Evolutionary conservation across 1,140 invertebrate species (phyloP).

Genomic region (Frieseomelitta varia): DNA sequence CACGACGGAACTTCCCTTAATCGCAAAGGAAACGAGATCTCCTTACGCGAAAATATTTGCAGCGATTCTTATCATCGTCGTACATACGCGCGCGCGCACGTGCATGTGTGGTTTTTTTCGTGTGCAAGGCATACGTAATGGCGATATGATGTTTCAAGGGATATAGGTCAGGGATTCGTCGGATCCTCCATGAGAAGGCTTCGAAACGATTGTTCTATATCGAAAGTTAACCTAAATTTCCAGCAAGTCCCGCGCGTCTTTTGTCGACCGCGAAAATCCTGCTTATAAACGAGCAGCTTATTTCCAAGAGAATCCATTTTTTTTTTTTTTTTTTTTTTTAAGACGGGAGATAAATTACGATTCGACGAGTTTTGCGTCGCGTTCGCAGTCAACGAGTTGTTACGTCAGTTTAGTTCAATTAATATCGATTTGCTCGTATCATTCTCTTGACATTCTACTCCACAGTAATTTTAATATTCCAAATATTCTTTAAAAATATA

Average conservation of each 20-base stretch:
- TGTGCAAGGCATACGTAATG: slow-evolving; percentile 51
- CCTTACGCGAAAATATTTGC: slow-evolving; percentile 30
- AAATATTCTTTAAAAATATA: too few species aligned
- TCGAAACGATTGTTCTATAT: slow-evolving; percentile 53
- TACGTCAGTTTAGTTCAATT: too few species aligned
- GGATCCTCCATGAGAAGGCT: slow-evolving; percentile 46
- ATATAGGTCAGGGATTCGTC: slow-evolving; percentile 68
- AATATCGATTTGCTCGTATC: too few species aligned
- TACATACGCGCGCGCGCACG: background rate
- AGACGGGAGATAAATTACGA: background rate
- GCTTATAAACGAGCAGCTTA: slow-evolving; percentile 16
- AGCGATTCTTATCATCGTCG: slow-evolving; percentile 38
- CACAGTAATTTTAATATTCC: too few species aligned
- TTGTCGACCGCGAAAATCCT: slow-evolving; percentile 17
- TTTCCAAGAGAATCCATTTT: background rate
- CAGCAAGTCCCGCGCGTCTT: slow-evolving; percentile 6
- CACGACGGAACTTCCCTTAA: slow-evolving; percentile 54
- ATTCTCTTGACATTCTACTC: too few species aligned
- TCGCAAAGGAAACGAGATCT: slow-evolving; percentile 51
- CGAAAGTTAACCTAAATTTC: slow-evolving; percentile 63
- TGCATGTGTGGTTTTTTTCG: background rate
- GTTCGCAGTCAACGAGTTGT: background rate
- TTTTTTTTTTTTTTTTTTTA: background rate
- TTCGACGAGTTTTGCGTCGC: too few species aligned
- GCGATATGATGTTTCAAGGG: slow-evolving; percentile 65